Percentiles rank a stretch among this genome's conserved stretches.
Conservation (phyloP, 2,113 vertebrate species). For the Hemichromis elongatus region DNA sequence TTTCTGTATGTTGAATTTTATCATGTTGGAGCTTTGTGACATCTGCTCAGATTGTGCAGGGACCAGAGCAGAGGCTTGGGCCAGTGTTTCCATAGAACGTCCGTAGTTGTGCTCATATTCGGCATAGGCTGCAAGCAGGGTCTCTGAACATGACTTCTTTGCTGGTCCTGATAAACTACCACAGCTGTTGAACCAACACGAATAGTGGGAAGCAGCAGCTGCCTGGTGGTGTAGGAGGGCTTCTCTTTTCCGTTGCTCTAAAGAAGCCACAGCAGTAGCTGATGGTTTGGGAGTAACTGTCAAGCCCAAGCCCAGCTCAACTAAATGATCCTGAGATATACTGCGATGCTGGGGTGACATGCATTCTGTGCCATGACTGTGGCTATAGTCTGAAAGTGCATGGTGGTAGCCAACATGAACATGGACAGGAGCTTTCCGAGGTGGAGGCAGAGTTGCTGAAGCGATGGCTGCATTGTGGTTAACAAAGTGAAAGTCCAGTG, state of each 20-base stretch:
- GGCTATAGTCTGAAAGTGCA: conserved; percentile 84
- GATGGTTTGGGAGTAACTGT: conserved; percentile 12
- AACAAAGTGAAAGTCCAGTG: conserved; percentile 68
- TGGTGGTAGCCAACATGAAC: conserved; percentile 74
- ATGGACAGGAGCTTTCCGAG: conserved; percentile 29
- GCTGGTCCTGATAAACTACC: conserved; percentile 17
- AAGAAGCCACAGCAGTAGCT: background rate
- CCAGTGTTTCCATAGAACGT: conserved; percentile 80
- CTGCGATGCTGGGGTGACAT: conserved; percentile 79
- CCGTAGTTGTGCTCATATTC: conserved; percentile 73
- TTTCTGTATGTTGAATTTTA: conserved; percentile 5
- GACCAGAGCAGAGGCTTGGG: conserved; percentile 71
- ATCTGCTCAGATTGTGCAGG: conserved; percentile 49
- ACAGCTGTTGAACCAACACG: conserved; percentile 42
- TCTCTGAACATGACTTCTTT: conserved; percentile 78
- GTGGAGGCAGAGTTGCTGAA: conserved; percentile 69
- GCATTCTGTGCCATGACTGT: conserved; percentile 71
- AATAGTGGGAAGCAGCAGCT: conserved; percentile 42
- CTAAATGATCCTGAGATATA: conserved; percentile 82
- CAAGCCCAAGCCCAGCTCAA: conserved; percentile 45
- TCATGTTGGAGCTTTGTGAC: background rate
- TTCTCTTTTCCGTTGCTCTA: conserved; percentile 64
- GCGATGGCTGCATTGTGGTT: conserved; percentile 76
- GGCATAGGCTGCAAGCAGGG: conserved; percentile 73
- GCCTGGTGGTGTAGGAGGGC: conserved; percentile 74